phyloP scores from a whole-genome alignment of 35 echinoderm and acorn worm genomes.

The Diadema setosum region DNA sequence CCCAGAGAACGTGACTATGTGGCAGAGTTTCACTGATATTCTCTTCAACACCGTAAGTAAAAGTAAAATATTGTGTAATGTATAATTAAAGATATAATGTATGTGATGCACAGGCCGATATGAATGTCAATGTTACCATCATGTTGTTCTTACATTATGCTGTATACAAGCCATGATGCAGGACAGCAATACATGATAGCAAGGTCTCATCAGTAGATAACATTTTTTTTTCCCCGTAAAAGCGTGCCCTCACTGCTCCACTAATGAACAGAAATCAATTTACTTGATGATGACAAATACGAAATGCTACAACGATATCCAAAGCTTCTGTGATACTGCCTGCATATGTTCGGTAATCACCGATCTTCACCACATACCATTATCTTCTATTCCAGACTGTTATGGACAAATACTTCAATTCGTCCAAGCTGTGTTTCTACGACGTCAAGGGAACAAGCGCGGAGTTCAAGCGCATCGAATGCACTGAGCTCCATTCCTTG shows the following conservation, averaged over 20 bases:
- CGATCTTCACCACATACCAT: neutral
- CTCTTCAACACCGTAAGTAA: slow-evolving; percentile 6
- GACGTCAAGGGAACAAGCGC: slow-evolving; percentile 1
- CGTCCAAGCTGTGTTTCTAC: slow-evolving; percentile 61
- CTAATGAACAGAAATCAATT: no score
- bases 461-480: slow-evolving; percentile 49
- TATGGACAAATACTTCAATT: slow-evolving; percentile 70
- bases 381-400: slow-evolving; percentile 51
- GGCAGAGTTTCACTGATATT: neutral
- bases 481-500: slow-evolving; percentile 72
- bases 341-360: no score
- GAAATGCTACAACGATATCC: neutral
- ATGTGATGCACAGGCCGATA: no score
- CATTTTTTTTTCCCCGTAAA: no score
- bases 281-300: neutral
- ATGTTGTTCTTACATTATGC: no score
- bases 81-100: no score
- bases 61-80: no score
- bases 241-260: no score
- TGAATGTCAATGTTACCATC: no score
- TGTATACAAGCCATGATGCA: no score
- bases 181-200: no score
- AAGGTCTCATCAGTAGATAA: no score
- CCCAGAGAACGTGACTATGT: neutral
- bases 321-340: neutral